Conservation (phyloP, 1,140 invertebrate genomes). For the Geopemphigus sp. region DNA sequence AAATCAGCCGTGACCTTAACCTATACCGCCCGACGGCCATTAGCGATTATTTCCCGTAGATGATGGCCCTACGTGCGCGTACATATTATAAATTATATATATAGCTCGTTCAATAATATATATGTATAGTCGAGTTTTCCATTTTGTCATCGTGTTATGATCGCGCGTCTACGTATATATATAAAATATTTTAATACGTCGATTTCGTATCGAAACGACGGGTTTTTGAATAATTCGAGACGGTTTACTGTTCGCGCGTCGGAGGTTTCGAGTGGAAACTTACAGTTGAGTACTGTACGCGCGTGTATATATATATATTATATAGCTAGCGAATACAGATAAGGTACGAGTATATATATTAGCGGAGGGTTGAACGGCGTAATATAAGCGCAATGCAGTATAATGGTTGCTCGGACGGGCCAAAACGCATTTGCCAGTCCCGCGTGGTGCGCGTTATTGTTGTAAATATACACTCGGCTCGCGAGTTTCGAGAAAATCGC, state of each 20-base stretch:
- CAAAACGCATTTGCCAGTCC: constrained; percentile 18
- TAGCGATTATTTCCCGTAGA: background rate
- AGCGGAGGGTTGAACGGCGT: background rate
- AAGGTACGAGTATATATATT: background rate
- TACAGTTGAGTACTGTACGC: background rate
- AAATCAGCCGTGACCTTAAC: no score
- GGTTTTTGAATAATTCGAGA: background rate
- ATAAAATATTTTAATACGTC: no score
- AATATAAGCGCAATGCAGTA: constrained; percentile 32
- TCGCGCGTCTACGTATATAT: no score
- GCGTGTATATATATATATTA: background rate
- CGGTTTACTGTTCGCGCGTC: background rate
- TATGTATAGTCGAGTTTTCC: background rate
- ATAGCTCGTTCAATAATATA: background rate
- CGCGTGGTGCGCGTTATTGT: background rate
- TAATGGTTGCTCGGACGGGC: constrained; percentile 3
- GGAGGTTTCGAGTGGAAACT: background rate
- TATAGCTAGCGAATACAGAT: background rate
- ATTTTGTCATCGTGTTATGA: background rate
- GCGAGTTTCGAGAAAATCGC: constrained; percentile 21
- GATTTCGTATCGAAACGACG: background rate
- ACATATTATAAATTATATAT: background rate
- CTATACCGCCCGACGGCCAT: background rate
- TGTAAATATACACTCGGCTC: background rate
- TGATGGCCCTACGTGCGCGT: background rate